phyloP scores from a whole-genome alignment of 2,113 vertebrate genomes.

The Anser cygnoides region DNA sequence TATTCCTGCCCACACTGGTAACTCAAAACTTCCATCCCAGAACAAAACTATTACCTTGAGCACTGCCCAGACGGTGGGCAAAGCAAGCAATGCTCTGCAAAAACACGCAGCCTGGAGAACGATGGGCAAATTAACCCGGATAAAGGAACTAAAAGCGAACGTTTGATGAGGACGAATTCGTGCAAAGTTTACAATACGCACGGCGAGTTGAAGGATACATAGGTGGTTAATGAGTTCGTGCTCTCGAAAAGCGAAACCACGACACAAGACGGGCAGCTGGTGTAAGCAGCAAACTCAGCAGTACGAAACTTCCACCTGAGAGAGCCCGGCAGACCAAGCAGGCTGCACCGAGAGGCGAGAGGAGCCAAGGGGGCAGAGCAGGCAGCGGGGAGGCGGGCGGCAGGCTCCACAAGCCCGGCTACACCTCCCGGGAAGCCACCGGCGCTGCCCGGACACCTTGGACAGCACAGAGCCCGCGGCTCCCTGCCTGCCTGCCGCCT shows the following conservation, averaged over 20 bases:
- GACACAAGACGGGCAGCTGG: not conserved
- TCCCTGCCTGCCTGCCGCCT: too few relatives aligned
- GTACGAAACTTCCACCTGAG: not conserved
- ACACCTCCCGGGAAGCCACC: not conserved
- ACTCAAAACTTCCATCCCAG: not conserved
- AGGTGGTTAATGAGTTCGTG: not conserved
- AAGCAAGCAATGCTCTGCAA: not conserved
- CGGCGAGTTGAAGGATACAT: fast-evolving
- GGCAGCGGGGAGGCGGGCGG: not conserved
- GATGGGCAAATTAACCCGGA: not conserved
- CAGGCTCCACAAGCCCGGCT: too few relatives aligned
- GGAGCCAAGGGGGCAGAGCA: fast-evolving
- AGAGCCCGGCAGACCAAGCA: fast-evolving
- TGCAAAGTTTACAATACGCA: not conserved
- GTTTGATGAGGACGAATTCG: not conserved
- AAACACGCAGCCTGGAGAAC: not conserved
- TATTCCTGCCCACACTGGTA: not conserved
- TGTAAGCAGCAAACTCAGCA: fast-evolving
- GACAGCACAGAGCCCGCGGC: not conserved
- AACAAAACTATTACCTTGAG: not conserved
- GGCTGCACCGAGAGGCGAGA: not conserved
- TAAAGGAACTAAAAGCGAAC: not conserved
- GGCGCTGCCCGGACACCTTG: not conserved
- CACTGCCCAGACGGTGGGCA: not conserved
- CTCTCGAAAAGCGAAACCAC: not conserved